Conservation (phyloP, 1,140 invertebrate species). For the Dreissena rostriformis region DNA sequence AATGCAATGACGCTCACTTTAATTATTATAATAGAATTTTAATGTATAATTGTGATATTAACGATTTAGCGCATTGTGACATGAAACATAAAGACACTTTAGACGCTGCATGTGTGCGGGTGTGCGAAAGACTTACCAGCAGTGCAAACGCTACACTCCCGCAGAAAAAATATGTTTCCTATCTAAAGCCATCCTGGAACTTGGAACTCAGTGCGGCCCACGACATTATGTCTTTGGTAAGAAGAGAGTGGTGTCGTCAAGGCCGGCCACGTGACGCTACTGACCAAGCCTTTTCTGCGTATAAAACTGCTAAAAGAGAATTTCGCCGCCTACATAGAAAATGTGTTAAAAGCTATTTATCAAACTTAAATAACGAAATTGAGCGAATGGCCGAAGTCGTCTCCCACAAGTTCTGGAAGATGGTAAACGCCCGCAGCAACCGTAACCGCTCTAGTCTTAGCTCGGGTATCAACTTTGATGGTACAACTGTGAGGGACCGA, state of each 20-base stretch:
- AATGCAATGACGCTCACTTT: neutral
- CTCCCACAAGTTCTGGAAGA: conserved; percentile 5
- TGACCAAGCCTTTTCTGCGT: neutral
- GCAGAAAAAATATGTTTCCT: neutral
- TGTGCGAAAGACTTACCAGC: neutral
- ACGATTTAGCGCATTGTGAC: neutral
- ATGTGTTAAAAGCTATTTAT: neutral
- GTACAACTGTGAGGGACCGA: neutral
- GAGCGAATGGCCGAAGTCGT: conserved; percentile 5
- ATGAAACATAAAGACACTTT: neutral
- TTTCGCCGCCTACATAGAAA: conserved; percentile 20
- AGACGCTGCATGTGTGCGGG: neutral
- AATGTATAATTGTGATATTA: neutral
- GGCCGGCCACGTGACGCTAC: neutral
- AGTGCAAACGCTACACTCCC: neutral
- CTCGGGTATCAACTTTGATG: conserved; percentile 21
- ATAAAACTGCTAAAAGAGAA: conserved; percentile 12
- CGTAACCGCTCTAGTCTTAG: neutral
- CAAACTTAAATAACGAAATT: neutral
- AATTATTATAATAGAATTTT: neutral
- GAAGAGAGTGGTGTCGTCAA: conserved; percentile 4
- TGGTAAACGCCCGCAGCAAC: neutral
- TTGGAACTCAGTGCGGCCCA: neutral
- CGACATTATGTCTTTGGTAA: neutral
- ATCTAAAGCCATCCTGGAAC: neutral